phyloP scores from a whole-genome alignment of 2,888 invertebrate genomes.

The Penaeus monodon region DNA sequence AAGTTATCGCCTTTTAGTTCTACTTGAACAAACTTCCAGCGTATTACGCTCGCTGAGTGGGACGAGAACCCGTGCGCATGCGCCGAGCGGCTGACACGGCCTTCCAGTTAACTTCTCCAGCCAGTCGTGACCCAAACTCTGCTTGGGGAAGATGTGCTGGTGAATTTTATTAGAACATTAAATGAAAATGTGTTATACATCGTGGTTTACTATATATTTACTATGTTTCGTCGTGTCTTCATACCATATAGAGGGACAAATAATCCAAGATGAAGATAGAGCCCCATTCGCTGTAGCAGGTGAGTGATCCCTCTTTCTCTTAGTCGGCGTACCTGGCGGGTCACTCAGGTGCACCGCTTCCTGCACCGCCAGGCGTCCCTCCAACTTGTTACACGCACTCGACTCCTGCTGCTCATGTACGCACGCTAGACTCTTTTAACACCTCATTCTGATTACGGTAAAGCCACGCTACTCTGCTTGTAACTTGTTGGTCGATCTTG shows the following conservation, averaged over 20 bases:
- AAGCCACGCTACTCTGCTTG: too few species aligned
- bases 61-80: constrained; percentile 33
- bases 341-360: constrained; percentile 24
- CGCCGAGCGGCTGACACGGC: constrained; percentile 2
- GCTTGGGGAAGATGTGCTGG: constrained; percentile 49
- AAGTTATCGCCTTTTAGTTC: constrained; percentile 3
- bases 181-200: constrained; percentile 54
- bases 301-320: constrained; percentile 23
- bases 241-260: constrained; percentile 36
- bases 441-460: too few species aligned
- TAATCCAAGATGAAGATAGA: constrained; percentile 46
- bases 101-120: constrained; percentile 31
- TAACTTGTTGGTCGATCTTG: too few species aligned
- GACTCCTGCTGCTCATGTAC: neutral
- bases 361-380: constrained; percentile 10
- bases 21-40: constrained; percentile 10
- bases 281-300: constrained; percentile 31
- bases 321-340: constrained; percentile 26
- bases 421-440: too few species aligned
- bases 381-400: neutral
- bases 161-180: constrained; percentile 51
- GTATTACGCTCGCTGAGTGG: constrained; percentile 25
- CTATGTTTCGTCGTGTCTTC: constrained; percentile 44
- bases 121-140: constrained; percentile 36
- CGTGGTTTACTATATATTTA: constrained; percentile 56